These are phyloP conservation scores for Corynorhinus townsendii DNA, from an alignment of 2,113 vertebrate species.

Conservation along the genomic window DNA sequence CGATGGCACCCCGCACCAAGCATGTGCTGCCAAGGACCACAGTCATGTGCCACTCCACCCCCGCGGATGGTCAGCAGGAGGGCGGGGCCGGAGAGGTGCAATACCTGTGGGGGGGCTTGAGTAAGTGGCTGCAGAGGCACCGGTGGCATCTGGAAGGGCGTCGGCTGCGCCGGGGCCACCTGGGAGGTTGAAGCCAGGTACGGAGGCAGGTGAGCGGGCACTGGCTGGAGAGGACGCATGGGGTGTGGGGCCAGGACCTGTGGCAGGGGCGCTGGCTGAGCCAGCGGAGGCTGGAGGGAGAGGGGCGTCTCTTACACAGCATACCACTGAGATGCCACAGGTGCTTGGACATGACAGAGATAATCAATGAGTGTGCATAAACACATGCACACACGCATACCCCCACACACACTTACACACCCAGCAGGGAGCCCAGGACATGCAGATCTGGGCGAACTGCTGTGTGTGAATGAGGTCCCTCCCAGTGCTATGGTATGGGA, in stretches of 20 bases:
- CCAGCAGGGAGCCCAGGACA: background rate
- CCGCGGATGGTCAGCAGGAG: rapidly evolving
- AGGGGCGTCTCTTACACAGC: background rate
- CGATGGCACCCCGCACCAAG: too few species aligned
- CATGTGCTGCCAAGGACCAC: rapidly evolving
- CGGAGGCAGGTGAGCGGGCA: slow-evolving; percentile 76
- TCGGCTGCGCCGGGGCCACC: slow-evolving; percentile 76
- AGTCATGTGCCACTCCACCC: too few species aligned
- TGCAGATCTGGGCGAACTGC: too few species aligned
- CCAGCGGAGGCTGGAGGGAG: slow-evolving; percentile 67
- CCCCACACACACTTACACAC: background rate
- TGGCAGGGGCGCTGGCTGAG: slow-evolving; percentile 78
- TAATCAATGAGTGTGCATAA: background rate
- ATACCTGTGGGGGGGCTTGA: slow-evolving; percentile 85
- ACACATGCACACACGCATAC: background rate
- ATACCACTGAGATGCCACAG: background rate
- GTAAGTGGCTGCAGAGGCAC: slow-evolving; percentile 76
- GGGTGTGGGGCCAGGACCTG: slow-evolving; percentile 82
- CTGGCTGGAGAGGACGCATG: slow-evolving; percentile 72
- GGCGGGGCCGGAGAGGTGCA: background rate
- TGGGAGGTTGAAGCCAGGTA: slow-evolving; percentile 78
- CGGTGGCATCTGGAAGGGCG: slow-evolving; percentile 87
- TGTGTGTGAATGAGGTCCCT: background rate
- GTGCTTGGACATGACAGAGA: background rate
- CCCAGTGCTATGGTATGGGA: rapidly evolving